phyloP scores from a whole-genome alignment of 2,797 vertebrate species.

The Mormyrus hasselquistii region DNA sequence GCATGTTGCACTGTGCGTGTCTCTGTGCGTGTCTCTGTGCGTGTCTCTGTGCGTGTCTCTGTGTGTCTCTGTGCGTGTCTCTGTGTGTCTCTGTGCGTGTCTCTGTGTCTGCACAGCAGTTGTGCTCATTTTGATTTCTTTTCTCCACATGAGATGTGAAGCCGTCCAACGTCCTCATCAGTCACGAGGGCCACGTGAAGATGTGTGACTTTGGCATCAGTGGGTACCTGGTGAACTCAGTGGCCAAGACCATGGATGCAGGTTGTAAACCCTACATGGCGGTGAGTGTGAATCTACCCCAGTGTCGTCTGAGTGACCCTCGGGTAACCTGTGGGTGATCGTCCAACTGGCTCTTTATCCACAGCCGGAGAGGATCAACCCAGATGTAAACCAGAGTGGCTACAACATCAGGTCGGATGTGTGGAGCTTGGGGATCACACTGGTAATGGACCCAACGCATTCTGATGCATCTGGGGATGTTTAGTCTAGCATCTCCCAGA shows the following conservation, averaged over 20 bases:
- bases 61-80: no score
- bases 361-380: slow-evolving; percentile 95
- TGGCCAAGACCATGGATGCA: slow-evolving; percentile 91
- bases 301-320: not conserved
- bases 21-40: no score
- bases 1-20: not conserved
- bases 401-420: slow-evolving; percentile 96
- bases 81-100: no score
- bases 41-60: no score
- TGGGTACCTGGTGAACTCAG: slow-evolving; percentile 76
- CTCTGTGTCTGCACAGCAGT: not conserved
- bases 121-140: not conserved
- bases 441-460: slow-evolving; percentile 64
- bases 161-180: slow-evolving; percentile 93
- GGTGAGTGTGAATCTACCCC: slow-evolving; percentile 58
- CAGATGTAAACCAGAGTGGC: slow-evolving; percentile 92
- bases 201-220: slow-evolving; percentile 80
- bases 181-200: slow-evolving; percentile 90
- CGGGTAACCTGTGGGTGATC: not conserved
- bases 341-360: not conserved
- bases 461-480: not conserved
- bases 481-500: not conserved
- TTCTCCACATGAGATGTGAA: slow-evolving; percentile 65
- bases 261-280: slow-evolving; percentile 63
- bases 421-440: slow-evolving; percentile 95